Conservation (phyloP, 2,888 invertebrate species). For the Athalia cordata region DNA sequence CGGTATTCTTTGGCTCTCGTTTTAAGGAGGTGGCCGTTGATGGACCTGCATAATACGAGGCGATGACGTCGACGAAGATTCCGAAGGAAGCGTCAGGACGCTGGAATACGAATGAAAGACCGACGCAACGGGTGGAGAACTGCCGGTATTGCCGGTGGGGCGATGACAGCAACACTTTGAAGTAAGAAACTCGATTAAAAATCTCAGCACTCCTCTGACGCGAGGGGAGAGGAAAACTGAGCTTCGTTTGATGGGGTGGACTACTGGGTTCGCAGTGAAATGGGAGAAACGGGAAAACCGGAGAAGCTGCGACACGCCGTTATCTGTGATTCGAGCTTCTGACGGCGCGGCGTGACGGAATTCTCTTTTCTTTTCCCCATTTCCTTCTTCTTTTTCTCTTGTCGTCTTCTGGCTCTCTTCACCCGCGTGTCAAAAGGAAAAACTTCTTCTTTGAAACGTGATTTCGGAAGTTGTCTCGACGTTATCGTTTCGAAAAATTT, state of each 20-base stretch:
- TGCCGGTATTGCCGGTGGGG: constrained; percentile 21
- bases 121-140: constrained; percentile 38
- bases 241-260: constrained; percentile 33
- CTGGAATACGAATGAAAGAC: neutral
- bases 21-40: constrained; percentile 41
- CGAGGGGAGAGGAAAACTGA: constrained; percentile 28
- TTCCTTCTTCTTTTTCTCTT: neutral
- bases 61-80: constrained; percentile 55
- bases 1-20: constrained; percentile 2
- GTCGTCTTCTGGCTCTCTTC: neutral
- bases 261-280: no score
- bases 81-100: constrained; percentile 51
- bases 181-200: constrained; percentile 63
- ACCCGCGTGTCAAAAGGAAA: no score
- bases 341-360: constrained; percentile 11
- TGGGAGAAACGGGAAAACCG: neutral
- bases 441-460: neutral
- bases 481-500: constrained; percentile 9
- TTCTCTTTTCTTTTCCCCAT: constrained; percentile 5
- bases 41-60: constrained; percentile 53
- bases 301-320: constrained; percentile 17
- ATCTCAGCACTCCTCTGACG: constrained; percentile 50
- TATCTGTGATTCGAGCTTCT: constrained; percentile 34
- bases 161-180: constrained; percentile 62
- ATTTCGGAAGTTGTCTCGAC: constrained; percentile 32